Evolutionary conservation across 2,888 invertebrate genomes (phyloP).

Genomic region (Tortricodes alternella): DNA sequence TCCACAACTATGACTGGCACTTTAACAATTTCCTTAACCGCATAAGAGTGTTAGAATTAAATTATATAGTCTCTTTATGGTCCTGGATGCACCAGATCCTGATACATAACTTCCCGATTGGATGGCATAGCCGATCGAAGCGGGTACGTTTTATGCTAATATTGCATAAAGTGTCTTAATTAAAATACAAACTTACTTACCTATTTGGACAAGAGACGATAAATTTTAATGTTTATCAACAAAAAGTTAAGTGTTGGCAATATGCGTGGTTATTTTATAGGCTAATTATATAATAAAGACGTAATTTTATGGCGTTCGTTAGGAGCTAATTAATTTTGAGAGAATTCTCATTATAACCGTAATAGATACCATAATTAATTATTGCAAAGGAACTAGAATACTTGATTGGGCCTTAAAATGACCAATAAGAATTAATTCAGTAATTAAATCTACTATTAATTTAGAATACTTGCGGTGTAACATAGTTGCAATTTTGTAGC

Average conservation of each 20-base stretch:
- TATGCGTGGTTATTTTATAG: neutral
- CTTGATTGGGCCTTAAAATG: no score
- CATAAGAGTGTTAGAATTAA: slow-evolving; percentile 49
- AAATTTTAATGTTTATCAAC: slow-evolving; percentile 15
- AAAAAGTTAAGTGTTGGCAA: slow-evolving; percentile 14
- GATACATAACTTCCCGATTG: slow-evolving; percentile 18
- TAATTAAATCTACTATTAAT: no score
- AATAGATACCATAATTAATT: no score
- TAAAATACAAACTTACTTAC: slow-evolving; percentile 13
- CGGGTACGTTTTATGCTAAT: slow-evolving; percentile 23
- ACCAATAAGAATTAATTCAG: no score
- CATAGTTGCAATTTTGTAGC: no score
- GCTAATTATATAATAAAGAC: neutral
- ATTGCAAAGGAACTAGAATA: no score
- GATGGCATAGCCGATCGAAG: neutral
- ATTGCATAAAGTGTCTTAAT: slow-evolving; percentile 23
- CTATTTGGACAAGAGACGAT: slow-evolving; percentile 13
- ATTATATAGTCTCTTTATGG: slow-evolving; percentile 46
- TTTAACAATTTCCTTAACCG: slow-evolving; percentile 62
- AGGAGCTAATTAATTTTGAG: neutral
- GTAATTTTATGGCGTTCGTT: neutral
- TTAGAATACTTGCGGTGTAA: no score
- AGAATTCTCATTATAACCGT: neutral
- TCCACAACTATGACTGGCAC: slow-evolving; percentile 42
- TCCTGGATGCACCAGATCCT: neutral